A percentile compares a stretch with the other conserved stretches of the same genome.
Evolutionary conservation across 2,797 vertebrate species (phyloP).

Genomic region (Amphiprion clarkii): DNA sequence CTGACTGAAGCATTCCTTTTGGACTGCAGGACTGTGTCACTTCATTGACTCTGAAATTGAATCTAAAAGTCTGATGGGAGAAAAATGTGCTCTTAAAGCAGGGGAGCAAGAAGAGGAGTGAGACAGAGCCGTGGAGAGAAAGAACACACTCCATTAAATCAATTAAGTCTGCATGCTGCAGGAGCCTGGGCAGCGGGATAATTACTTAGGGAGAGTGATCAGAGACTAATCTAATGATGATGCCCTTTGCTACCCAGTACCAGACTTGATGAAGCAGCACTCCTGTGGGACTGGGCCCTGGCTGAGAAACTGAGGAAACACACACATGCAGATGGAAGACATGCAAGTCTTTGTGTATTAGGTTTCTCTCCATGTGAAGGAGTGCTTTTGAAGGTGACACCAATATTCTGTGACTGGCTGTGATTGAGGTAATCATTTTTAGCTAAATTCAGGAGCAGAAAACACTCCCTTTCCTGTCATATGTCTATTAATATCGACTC

Average conservation of each 20-base stretch:
- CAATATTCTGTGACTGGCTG: neutral
- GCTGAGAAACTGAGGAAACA: slow-evolving; percentile 56
- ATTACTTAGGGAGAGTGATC: slow-evolving; percentile 79
- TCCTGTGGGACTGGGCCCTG: slow-evolving; percentile 63
- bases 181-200: slow-evolving; percentile 75
- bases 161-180: slow-evolving; percentile 73
- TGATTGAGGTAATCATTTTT: too few relatives aligned
- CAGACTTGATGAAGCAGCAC: slow-evolving; percentile 77
- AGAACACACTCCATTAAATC: slow-evolving; percentile 77
- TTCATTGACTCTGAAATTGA: slow-evolving; percentile 51
- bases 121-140: slow-evolving; percentile 45
- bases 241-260: slow-evolving; percentile 77
- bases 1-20: slow-evolving; percentile 15
- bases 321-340: slow-evolving; percentile 18
- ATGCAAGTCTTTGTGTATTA: neutral
- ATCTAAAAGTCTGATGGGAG: slow-evolving; percentile 52
- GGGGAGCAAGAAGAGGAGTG: slow-evolving; percentile 11
- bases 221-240: slow-evolving; percentile 79
- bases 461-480: too few relatives aligned
- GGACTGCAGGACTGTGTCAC: slow-evolving; percentile 17
- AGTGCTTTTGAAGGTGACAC: neutral
- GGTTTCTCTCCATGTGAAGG: neutral
- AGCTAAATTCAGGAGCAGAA: too few relatives aligned
- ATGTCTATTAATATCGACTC: too few relatives aligned
- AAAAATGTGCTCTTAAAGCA: slow-evolving; percentile 46